phyloP scores from a whole-genome alignment of 2,113 vertebrate species.

The Psittacara wagleri region DNA sequence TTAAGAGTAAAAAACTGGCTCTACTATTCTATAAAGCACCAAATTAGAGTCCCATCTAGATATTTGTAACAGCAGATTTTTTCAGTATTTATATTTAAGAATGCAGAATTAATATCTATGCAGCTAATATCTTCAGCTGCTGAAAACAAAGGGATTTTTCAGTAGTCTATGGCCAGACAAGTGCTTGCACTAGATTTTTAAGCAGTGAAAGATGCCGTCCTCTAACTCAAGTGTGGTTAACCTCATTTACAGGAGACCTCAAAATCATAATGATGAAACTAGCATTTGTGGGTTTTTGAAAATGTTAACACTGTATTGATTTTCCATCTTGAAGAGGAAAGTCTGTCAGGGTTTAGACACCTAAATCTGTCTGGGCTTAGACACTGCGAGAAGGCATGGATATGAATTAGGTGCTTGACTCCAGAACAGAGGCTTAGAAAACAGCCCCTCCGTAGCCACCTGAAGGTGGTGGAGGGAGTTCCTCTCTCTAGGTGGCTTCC shows the following conservation, averaged over 20 bases:
- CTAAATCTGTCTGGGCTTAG: background rate
- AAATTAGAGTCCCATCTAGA: background rate
- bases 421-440: background rate
- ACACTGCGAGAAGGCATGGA: background rate
- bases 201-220: background rate
- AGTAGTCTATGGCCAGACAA: background rate
- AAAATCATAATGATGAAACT: background rate
- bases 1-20: background rate
- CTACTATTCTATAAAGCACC: background rate
- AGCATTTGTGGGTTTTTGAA: background rate
- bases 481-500: background rate
- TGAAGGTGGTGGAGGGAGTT: background rate
- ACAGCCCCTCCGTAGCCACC: background rate
- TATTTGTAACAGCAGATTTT: background rate
- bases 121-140: background rate
- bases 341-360: background rate
- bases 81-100: background rate
- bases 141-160: conserved; percentile 25
- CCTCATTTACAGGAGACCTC: background rate
- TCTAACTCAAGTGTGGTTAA: background rate
- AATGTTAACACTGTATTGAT: background rate
- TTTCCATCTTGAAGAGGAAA: background rate
- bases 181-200: conserved; percentile 14
- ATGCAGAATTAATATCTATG: background rate
- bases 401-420: background rate